Evolutionary conservation across 2,888 invertebrate species (phyloP).

Genomic region (Trachelus troglodyta): DNA sequence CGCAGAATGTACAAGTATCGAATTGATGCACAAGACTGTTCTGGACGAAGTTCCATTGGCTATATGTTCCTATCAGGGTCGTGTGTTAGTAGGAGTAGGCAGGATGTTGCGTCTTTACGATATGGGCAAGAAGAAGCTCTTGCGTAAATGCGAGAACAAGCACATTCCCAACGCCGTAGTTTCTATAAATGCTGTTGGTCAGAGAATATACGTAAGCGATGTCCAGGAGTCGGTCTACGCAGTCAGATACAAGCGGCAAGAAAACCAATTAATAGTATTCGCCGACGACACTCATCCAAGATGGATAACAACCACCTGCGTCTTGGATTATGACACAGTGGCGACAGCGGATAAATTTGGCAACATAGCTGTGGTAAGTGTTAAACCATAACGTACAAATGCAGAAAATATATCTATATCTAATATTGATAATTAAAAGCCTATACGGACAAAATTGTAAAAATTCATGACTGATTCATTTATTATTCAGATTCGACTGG

Average conservation of each 20-base stretch:
- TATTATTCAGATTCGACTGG: constrained; percentile 75
- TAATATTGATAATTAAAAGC: not conserved
- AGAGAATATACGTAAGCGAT: constrained; percentile 94
- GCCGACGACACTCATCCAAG: constrained; percentile 98
- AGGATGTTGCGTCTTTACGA: constrained; percentile 93
- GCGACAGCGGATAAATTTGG: constrained; percentile 99
- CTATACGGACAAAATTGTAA: not conserved
- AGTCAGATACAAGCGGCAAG: constrained; percentile 92
- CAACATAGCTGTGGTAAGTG: constrained; percentile 87
- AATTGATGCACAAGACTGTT: constrained; percentile 92
- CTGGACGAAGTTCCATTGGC: constrained; percentile 93
- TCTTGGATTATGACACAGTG: constrained; percentile 96
- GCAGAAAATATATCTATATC: not conserved
- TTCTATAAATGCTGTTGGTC: constrained; percentile 93
- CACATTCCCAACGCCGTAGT: constrained; percentile 96
- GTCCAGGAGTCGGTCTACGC: constrained; percentile 98
- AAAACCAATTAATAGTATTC: constrained; percentile 98
- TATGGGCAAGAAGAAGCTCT: constrained; percentile 93
- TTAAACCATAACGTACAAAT: not conserved
- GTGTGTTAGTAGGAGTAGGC: constrained; percentile 92
- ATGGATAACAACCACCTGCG: constrained; percentile 92
- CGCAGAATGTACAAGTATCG: constrained; percentile 84
- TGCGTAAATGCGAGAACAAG: constrained; percentile 98
- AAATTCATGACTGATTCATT: not conserved
- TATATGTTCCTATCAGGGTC: constrained; percentile 90